Percentiles rank a stretch among this genome's conserved stretches.
Evolutionary conservation across 37 sponge, comb jelly and placozoan genomes (phyloP).

Genomic region (Agelas oroides): DNA sequence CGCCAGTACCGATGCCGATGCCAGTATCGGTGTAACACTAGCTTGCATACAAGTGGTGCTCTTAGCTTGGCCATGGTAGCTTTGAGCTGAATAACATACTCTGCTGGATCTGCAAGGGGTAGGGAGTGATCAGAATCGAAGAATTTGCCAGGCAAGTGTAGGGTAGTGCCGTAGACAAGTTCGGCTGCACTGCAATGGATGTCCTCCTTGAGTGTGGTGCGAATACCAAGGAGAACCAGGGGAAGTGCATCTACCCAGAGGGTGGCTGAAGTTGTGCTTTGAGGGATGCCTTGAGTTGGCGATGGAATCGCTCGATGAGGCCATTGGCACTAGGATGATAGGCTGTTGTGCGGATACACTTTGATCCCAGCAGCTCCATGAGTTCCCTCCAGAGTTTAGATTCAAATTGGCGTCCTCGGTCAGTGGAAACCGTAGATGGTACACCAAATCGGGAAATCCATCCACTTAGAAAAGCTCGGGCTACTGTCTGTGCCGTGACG

Average conservation of each 20-base stretch:
- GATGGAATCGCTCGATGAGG: conserved; percentile 59
- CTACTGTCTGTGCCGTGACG: conserved; percentile 34
- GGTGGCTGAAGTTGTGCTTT: conserved; percentile 9
- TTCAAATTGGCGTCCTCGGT: conserved; percentile 41
- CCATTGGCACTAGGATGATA: conserved; percentile 70
- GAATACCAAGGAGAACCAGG: conserved; percentile 46
- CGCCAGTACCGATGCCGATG: too few species aligned
- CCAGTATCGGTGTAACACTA: too few species aligned
- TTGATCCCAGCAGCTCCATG: conserved; percentile 22
- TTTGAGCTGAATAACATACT: too few species aligned
- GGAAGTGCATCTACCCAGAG: conserved; percentile 38
- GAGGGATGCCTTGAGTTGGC: conserved; percentile 62
- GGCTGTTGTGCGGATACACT: conserved; percentile 51
- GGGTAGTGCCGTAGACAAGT: conserved; percentile 34
- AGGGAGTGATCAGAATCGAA: too few species aligned
- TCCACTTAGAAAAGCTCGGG: conserved; percentile 18
- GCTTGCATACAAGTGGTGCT: too few species aligned
- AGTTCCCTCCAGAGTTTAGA: conserved; percentile 35
- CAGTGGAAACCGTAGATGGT: conserved; percentile 36
- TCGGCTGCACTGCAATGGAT: conserved; percentile 57
- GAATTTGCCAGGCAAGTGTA: conserved; percentile 4
- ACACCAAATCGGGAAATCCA: conserved; percentile 54
- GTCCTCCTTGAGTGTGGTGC: conserved; percentile 48
- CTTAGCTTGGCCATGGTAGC: too few species aligned
- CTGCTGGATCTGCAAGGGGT: too few species aligned